phyloP scores from a whole-genome alignment of 2,113 vertebrate species.

The Phoenicopterus ruber region DNA sequence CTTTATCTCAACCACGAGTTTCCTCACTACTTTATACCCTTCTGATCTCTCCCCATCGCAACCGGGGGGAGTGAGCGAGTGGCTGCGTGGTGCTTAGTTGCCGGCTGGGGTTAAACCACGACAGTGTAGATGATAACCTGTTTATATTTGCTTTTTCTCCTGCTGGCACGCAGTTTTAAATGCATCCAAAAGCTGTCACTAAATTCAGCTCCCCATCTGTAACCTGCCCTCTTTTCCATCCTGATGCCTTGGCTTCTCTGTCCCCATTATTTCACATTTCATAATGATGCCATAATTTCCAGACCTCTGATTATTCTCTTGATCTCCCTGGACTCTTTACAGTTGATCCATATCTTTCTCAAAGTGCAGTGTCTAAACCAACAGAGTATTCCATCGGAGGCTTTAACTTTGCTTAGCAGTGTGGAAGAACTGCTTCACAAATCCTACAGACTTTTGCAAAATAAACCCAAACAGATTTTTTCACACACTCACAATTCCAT shows the following conservation, averaged over 20 bases:
- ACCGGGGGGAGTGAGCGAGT: no score
- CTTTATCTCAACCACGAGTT: no score
- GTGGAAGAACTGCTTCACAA: background rate
- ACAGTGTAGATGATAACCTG: background rate
- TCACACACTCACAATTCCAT: background rate
- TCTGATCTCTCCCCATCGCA: no score
- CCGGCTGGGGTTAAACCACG: no score
- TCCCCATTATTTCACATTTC: background rate
- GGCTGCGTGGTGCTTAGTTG: no score
- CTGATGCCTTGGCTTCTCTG: background rate
- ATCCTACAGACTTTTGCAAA: background rate
- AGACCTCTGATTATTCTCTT: background rate
- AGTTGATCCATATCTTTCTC: background rate
- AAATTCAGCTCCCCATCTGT: background rate
- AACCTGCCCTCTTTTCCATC: background rate
- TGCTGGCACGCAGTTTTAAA: background rate
- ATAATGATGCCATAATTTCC: background rate
- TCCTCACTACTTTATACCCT: no score
- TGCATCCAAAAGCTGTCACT: background rate
- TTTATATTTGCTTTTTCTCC: background rate
- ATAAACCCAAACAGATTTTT: background rate
- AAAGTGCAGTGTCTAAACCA: background rate
- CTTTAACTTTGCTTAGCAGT: background rate
- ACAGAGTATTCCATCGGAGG: background rate
- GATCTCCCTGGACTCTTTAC: background rate